Evolutionary conservation across 1,140 invertebrate species (phyloP).

Genomic region (Ridgeia piscesae): DNA sequence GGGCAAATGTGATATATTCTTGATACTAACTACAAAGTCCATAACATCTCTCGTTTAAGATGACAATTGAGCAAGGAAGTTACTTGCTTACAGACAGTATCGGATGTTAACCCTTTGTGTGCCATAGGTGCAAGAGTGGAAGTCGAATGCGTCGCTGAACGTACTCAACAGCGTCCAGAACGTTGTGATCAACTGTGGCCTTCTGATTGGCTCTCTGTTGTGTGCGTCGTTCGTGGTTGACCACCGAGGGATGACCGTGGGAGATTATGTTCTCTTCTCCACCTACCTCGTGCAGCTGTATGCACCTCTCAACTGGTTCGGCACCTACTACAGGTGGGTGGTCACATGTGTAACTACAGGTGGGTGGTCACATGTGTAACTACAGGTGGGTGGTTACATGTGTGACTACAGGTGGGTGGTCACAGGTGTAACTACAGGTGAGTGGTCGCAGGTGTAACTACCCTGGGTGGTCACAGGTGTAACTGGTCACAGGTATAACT

Average conservation of each 20-base stretch:
- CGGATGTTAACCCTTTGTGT: conserved; percentile 25
- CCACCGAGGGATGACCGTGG: conserved; percentile 74
- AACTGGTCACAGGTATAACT: not conserved
- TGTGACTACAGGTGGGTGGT: conserved; percentile 81
- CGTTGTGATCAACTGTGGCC: conserved; percentile 81
- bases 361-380: not conserved
- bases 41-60: too few relatives aligned
- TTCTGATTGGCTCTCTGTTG: conserved; percentile 82
- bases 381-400: not conserved
- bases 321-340: conserved; percentile 91
- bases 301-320: conserved; percentile 94
- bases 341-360: not conserved
- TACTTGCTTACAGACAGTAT: too few relatives aligned
- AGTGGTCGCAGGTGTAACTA: too few relatives aligned
- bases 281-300: conserved; percentile 96
- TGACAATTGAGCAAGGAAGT: too few relatives aligned
- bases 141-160: conserved; percentile 79
- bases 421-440: not conserved
- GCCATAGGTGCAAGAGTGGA: conserved; percentile 82
- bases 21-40: too few relatives aligned
- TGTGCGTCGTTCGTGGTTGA: conserved; percentile 78
- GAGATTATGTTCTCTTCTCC: conserved; percentile 93
- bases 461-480: too few relatives aligned
- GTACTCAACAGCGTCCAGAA: conserved; percentile 89
- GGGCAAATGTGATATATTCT: too few relatives aligned